Percentiles rank a stretch among this genome's conserved stretches.
These are phyloP conservation scores for Empis livida DNA, from an alignment of 2,888 invertebrate genomes.

Conservation along the genomic window DNA sequence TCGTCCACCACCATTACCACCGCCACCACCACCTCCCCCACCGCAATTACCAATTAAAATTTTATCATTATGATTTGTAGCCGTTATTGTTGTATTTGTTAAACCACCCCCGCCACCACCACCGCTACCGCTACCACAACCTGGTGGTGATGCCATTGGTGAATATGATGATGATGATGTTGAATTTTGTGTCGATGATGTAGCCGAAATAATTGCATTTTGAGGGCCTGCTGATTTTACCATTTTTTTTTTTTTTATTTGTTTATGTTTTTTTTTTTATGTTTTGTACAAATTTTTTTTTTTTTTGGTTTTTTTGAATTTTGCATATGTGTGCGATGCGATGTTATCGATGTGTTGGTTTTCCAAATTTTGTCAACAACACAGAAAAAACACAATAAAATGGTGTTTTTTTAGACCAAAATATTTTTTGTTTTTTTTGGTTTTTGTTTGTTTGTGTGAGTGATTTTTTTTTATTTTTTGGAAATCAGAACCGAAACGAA, in stretches of 20 bases:
- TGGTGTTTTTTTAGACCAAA: too few relatives aligned
- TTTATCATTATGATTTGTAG: slow-evolving; percentile 6
- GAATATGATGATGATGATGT: slow-evolving; percentile 21
- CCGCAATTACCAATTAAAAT: slow-evolving; percentile 9
- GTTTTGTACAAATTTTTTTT: slow-evolving; percentile 4
- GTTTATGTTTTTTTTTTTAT: slow-evolving; percentile 10
- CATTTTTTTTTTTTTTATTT: slow-evolving; percentile 4
- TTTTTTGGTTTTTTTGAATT: slow-evolving; percentile 13
- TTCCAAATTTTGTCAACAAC: too few relatives aligned
- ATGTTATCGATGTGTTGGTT: too few relatives aligned
- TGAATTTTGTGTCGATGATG: slow-evolving; percentile 15
- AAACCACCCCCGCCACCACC: slow-evolving; percentile 4
- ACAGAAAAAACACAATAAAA: too few relatives aligned
- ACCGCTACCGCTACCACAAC: slow-evolving; percentile 17
- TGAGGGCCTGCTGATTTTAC: slow-evolving; percentile 27
- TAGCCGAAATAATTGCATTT: slow-evolving; percentile 26
- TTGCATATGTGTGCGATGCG: not conserved
- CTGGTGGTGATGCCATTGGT: slow-evolving; percentile 48
- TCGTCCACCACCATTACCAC: slow-evolving; percentile 8
- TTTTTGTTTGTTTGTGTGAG: not conserved
- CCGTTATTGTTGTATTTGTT: slow-evolving; percentile 2
- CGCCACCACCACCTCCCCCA: slow-evolving; percentile 11
- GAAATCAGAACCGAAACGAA: slow-evolving; percentile 6
- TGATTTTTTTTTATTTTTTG: slow-evolving; percentile 8
- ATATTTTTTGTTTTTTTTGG: too few relatives aligned